phyloP scores from a whole-genome alignment of 1,140 invertebrate genomes.

The Drosophila subobscura region DNA sequence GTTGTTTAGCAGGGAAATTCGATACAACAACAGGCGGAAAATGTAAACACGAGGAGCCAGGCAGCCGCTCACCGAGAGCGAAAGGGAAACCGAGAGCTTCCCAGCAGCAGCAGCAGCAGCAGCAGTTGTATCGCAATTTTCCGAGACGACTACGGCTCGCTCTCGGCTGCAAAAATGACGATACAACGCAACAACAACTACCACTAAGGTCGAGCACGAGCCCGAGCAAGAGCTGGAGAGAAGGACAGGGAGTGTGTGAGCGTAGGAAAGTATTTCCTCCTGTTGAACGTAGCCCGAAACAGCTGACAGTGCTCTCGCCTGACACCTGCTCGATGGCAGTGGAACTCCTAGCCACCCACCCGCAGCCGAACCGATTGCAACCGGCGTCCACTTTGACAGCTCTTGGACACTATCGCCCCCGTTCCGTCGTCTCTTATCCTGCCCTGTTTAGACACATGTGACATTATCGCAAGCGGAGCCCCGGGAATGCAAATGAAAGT shows the following conservation, averaged over 20 bases:
- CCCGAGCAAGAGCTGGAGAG: background rate
- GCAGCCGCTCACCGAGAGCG: slow-evolving; percentile 60
- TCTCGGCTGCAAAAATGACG: slow-evolving; percentile 67
- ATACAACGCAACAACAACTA: slow-evolving; percentile 74
- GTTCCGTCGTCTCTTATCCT: background rate
- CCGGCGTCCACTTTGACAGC: slow-evolving; percentile 77
- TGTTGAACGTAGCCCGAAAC: slow-evolving; percentile 59
- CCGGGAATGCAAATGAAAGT: no score
- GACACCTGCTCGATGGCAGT: slow-evolving; percentile 56
- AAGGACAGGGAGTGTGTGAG: background rate
- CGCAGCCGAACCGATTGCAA: slow-evolving; percentile 21
- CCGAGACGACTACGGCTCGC: slow-evolving; percentile 34
- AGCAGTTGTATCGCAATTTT: slow-evolving; percentile 67
- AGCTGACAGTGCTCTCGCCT: slow-evolving; percentile 48
- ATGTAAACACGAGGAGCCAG: slow-evolving; percentile 58
- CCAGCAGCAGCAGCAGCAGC: no score
- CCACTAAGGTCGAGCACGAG: slow-evolving; percentile 1
- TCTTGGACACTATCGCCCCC: slow-evolving; percentile 55
- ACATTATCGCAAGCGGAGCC: slow-evolving; percentile 50
- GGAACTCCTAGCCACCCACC: no score
- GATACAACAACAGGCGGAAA: slow-evolving; percentile 54
- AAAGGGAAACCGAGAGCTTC: slow-evolving; percentile 7
- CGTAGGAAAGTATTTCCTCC: slow-evolving; percentile 41
- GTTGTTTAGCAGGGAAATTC: slow-evolving; percentile 67
- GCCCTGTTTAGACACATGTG: slow-evolving; percentile 49